A percentile compares a stretch with the other conserved stretches of the same genome.
These are phyloP conservation scores for Epistrophe eligans DNA, from an alignment of 2,888 invertebrate species.

Conservation along the genomic window DNA sequence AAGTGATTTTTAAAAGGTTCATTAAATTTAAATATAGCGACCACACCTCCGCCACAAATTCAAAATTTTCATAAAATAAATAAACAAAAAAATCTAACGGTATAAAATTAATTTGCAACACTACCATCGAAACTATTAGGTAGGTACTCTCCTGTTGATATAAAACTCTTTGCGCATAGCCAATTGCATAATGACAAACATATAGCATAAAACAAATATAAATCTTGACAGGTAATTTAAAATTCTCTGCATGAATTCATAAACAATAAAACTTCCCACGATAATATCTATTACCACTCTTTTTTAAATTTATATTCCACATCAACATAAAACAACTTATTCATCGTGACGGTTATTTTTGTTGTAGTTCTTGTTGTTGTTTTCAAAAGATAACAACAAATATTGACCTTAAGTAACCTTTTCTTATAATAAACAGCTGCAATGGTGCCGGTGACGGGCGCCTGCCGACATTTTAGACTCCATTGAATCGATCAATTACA, in stretches of 20 bases:
- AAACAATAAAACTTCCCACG: constrained; percentile 68
- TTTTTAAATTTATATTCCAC: neutral
- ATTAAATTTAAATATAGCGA: too few relatives aligned
- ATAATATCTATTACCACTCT: constrained; percentile 17
- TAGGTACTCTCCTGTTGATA: neutral
- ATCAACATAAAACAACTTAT: constrained; percentile 23
- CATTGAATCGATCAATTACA: constrained; percentile 67
- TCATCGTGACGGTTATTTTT: neutral
- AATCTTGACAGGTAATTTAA: constrained; percentile 38
- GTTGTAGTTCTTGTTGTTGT: neutral
- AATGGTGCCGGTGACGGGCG: neutral
- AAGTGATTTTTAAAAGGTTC: too few relatives aligned
- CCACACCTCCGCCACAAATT: too few relatives aligned
- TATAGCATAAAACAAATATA: constrained; percentile 13
- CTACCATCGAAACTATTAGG: neutral
- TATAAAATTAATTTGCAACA: neutral
- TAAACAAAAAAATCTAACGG: neutral
- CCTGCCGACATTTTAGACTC: constrained; percentile 29
- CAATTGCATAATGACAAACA: constrained; percentile 35
- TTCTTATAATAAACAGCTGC: neutral
- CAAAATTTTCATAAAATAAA: too few relatives aligned
- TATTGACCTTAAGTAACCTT: constrained; percentile 64
- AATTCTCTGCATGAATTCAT: constrained; percentile 27
- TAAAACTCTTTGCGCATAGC: neutral
- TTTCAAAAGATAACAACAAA: constrained; percentile 35